Conservation (phyloP, 2,113 vertebrate species). For the Heterotilapia buettikoferi region DNA sequence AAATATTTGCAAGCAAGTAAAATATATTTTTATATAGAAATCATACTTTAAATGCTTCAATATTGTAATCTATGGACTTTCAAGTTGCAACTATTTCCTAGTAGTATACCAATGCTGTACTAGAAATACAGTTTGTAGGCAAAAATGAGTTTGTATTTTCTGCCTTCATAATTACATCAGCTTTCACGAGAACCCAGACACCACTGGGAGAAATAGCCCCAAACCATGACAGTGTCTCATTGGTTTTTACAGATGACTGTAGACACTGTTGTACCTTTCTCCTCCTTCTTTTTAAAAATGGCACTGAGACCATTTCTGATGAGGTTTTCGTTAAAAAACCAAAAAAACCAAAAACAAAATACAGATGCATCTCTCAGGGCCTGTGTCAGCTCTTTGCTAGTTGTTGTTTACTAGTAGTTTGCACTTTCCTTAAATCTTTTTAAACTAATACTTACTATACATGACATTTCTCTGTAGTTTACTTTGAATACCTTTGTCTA, state of each 20-base stretch:
- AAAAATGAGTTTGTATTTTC: not conserved
- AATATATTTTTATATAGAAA: not conserved
- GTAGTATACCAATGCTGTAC: not conserved
- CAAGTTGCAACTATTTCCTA: not conserved
- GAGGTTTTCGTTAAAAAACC: not conserved
- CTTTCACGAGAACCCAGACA: not conserved
- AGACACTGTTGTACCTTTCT: not conserved
- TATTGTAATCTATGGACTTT: not conserved
- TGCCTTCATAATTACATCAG: not conserved
- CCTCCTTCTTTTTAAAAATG: not conserved
- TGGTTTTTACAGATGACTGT: not conserved
- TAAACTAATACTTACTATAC: not conserved
- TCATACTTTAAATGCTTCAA: not conserved
- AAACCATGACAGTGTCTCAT: not conserved
- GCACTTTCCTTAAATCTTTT: not conserved
- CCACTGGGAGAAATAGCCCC: not conserved
- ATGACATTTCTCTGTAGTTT: not conserved
- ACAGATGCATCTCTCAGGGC: not conserved
- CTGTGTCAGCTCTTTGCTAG: not conserved
- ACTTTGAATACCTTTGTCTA: not conserved
- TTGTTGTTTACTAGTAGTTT: not conserved
- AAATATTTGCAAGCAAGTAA: not conserved
- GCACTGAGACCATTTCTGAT: not conserved
- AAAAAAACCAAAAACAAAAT: fast-evolving
- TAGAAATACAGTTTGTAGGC: not conserved